These are phyloP conservation scores for Rhynchopsitta pachyrhyncha DNA, from an alignment of 2,113 vertebrate genomes.

Conservation along the genomic window DNA sequence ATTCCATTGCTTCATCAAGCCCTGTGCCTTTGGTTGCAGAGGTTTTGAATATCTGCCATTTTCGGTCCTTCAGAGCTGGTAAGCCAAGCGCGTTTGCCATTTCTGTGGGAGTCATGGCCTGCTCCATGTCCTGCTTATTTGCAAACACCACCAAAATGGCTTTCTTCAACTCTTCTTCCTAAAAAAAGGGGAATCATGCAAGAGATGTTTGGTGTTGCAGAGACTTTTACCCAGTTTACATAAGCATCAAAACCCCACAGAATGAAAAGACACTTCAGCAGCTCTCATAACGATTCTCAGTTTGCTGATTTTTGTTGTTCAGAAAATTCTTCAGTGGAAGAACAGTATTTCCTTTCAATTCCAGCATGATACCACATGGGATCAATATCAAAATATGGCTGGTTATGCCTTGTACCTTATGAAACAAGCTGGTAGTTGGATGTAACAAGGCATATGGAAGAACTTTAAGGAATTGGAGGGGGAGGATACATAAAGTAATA, in stretches of 20 bases:
- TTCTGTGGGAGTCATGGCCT: conserved; percentile 96
- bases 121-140: conserved; percentile 99
- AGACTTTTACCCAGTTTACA: background rate
- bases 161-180: conserved; percentile 98
- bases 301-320: background rate
- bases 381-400: background rate
- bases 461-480: background rate
- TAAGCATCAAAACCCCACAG: background rate
- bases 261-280: background rate
- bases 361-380: background rate
- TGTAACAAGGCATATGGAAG: background rate
- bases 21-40: conserved; percentile 95
- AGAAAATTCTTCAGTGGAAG: background rate
- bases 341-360: background rate
- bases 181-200: background rate
- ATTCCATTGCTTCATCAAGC: conserved; percentile 97
- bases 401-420: background rate
- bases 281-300: background rate
- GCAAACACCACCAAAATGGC: conserved; percentile 98
- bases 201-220: background rate
- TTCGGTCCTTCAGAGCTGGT: conserved; percentile 92
- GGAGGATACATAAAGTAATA: background rate
- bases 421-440: background rate
- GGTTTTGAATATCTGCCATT: conserved; percentile 99
- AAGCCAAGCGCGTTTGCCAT: conserved; percentile 93